Conservation (phyloP, 1,140 invertebrate genomes). For the Thrips palmi region DNA sequence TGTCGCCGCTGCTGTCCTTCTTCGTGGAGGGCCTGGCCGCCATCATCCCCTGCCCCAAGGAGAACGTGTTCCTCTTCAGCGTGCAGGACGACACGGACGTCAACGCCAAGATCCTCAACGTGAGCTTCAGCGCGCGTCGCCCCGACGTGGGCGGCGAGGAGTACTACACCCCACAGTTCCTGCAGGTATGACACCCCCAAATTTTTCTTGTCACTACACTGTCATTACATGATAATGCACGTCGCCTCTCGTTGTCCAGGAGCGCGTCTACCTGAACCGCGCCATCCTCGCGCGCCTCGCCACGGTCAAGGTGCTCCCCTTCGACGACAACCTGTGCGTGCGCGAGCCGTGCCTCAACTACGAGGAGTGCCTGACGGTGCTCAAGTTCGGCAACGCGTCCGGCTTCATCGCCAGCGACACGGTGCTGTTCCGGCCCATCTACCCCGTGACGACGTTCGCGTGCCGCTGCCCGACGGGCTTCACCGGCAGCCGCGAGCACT, state of each 20-base stretch:
- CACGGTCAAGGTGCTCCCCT: slow-evolving; percentile 80
- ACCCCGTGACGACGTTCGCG: slow-evolving; percentile 84
- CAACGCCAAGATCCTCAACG: slow-evolving; percentile 70
- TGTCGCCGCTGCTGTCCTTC: slow-evolving; percentile 74
- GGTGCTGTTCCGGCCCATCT: slow-evolving; percentile 85
- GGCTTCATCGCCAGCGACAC: slow-evolving; percentile 81
- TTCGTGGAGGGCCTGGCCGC: slow-evolving; percentile 84
- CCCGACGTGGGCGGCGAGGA: slow-evolving; percentile 57
- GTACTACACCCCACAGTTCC: slow-evolving; percentile 71
- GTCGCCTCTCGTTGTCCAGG: no score
- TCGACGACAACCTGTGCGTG: slow-evolving; percentile 93
- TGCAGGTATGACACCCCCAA: no score
- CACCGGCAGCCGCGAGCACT: slow-evolving; percentile 73
- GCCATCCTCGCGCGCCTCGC: slow-evolving; percentile 67
- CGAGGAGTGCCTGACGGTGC: slow-evolving; percentile 78
- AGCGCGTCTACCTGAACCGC: slow-evolving; percentile 83
- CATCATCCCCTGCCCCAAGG: slow-evolving; percentile 77
- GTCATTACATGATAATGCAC: no score
- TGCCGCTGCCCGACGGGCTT: slow-evolving; percentile 76
- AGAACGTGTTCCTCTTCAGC: slow-evolving; percentile 87
- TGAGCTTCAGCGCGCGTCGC: slow-evolving; percentile 78
- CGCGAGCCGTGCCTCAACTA: slow-evolving; percentile 91
- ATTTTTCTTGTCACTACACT: no score
- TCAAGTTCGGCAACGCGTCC: slow-evolving; percentile 87
- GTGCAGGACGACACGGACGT: slow-evolving; percentile 80